Evolutionary conservation across 2,888 invertebrate genomes (phyloP), one percentile per base, ranked within the genome.

Genomic region (Epicampocera succincta): DNA sequence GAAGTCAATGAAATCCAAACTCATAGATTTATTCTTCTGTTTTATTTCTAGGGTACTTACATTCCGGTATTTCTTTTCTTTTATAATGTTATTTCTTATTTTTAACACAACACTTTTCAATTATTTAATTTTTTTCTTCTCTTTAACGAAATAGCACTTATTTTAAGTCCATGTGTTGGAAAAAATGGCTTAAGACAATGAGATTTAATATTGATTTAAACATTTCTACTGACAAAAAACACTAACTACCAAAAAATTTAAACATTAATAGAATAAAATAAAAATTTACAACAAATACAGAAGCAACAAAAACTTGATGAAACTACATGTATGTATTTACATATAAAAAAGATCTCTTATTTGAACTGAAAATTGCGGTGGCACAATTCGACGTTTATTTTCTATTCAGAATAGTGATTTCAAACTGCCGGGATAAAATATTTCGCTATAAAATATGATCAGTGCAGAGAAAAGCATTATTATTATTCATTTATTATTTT

Each of bases 171-270:
- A 85, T 85, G 86, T 86, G 85, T 82, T 66, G 78, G 82, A 85
- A 85, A 72, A 85, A 86, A 85, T 85, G 85, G 84, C 85, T 85
- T 78, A 83, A 86, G 85, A 85, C 86, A 86, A 86, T 84, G 86
- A n/a, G n/a, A 84, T 74, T 69, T 54, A 44, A 29, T 56, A 56
- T 48, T 75, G n/a, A n/a, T n/a, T n/a, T 66, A 48, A 29, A 68
- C 2, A 65, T 13, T 46, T 48, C 44, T 58, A 71, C 33, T 40
- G 29, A 4, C 44, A 13, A 21, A 25, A 42, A 73, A 15, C n/a
- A 19, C 46, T 54, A 78, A 33, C 65, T 69, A 69, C 63, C n/a
- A n/a, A n/a, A 58, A 40, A 42, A 1, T 80, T 52, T 46, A 29
- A 48, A 5, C 52, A 68, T 29, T 12, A 15, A 15, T 11, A 71